Conservation (phyloP, 2,888 invertebrate genomes). For the Elegia similella region DNA sequence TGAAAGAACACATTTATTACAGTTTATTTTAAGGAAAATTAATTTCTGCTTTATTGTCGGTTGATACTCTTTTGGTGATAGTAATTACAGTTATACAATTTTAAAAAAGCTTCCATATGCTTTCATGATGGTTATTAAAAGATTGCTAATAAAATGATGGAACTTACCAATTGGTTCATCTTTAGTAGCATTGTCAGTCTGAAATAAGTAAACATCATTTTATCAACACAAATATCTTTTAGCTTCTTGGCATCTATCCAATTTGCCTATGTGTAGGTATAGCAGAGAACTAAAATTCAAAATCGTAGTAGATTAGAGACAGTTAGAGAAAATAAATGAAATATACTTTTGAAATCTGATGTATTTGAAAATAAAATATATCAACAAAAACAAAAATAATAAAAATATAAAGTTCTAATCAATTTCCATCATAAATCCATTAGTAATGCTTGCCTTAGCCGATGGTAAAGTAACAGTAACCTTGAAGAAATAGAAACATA, state of each 20-base stretch:
- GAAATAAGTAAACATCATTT: slow-evolving; percentile 46
- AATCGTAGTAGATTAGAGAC: neutral
- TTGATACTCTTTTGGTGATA: neutral
- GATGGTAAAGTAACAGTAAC: slow-evolving; percentile 61
- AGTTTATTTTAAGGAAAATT: neutral
- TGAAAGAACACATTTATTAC: neutral
- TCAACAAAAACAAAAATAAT: slow-evolving; percentile 11
- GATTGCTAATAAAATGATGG: neutral
- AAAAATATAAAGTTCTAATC: slow-evolving; percentile 41
- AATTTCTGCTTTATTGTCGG: neutral
- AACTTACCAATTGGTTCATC: slow-evolving; percentile 77
- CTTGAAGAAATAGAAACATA: slow-evolving; percentile 79
- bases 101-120: neutral
- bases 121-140: neutral
- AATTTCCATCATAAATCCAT: slow-evolving; percentile 67
- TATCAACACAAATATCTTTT: slow-evolving; percentile 3
- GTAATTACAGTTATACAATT: neutral
- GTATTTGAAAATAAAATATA: slow-evolving; percentile 15
- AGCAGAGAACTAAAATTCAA: neutral
- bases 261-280: neutral
- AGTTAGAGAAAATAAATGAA: slow-evolving; percentile 11
- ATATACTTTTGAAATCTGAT: slow-evolving; percentile 18
- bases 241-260: slow-evolving; percentile 1
- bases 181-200: slow-evolving; percentile 82
- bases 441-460: slow-evolving; percentile 45